Percentiles rank a stretch among this genome's conserved stretches.
These are phyloP conservation scores for Rhea pennata DNA, from an alignment of 2,113 vertebrate species.

Conservation along the genomic window DNA sequence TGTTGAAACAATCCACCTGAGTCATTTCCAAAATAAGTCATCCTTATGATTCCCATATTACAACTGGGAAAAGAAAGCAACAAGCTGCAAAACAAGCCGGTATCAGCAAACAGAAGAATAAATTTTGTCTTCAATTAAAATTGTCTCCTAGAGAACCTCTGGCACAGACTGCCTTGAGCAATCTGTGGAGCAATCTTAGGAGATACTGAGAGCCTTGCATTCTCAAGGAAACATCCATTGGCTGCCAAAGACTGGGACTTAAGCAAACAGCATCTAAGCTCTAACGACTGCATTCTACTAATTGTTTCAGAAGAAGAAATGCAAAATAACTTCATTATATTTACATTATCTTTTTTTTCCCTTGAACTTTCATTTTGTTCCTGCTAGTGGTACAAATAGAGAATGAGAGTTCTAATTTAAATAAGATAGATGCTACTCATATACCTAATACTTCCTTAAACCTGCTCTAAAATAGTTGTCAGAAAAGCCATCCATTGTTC, in stretches of 20 bases:
- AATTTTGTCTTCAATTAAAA: neutral
- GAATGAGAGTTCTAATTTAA: neutral
- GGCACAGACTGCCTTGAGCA: rapidly evolving
- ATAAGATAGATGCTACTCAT: neutral
- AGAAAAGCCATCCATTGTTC: neutral
- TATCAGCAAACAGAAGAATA: neutral
- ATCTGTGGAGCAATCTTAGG: neutral
- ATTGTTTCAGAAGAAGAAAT: neutral
- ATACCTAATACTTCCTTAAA: neutral
- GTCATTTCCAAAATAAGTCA: neutral
- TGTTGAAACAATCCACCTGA: neutral
- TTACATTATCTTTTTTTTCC: neutral
- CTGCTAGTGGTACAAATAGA: neutral
- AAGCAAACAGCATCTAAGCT: neutral
- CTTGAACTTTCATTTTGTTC: neutral
- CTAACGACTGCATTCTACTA: rapidly evolving
- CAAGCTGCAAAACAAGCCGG: neutral
- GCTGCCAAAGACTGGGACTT: neutral
- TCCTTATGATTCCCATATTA: neutral
- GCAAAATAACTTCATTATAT: neutral
- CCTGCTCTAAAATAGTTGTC: neutral
- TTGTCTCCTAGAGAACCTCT: neutral
- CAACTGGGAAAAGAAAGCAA: neutral
- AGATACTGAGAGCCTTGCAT: neutral
- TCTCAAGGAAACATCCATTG: neutral